These are phyloP conservation scores for Achatina immaculata DNA, from an alignment of 1,140 invertebrate species.

Conservation along the genomic window DNA sequence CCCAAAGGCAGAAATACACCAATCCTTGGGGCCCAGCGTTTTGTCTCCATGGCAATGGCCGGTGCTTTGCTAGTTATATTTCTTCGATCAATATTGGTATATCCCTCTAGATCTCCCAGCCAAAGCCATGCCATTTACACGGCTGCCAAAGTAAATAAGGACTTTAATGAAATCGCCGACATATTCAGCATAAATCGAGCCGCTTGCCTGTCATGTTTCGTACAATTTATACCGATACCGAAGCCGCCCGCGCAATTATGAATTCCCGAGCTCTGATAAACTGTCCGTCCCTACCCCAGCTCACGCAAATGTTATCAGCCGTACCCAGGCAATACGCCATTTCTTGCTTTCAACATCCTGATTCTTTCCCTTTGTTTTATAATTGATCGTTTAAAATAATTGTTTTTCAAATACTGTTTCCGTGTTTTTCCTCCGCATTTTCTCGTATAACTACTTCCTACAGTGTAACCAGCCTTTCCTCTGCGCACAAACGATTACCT, in stretches of 20 bases:
- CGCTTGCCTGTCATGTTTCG: conserved; percentile 15
- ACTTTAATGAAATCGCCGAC: conserved; percentile 33
- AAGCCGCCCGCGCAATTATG: conserved; percentile 20
- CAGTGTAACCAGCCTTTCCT: too few relatives aligned
- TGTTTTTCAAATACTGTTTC: too few relatives aligned
- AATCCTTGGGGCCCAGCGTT: not conserved
- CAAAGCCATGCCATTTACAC: conserved; percentile 20
- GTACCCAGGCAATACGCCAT: not conserved
- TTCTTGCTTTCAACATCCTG: not conserved
- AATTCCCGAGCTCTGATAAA: not conserved
- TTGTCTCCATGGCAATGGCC: conserved; percentile 24
- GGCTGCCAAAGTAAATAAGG: conserved; percentile 34
- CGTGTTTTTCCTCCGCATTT: too few relatives aligned
- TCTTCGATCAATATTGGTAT: conserved; percentile 2
- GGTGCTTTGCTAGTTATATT: not conserved
- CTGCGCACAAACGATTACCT: too few relatives aligned
- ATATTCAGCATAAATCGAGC: conserved; percentile 32
- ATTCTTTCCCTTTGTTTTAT: too few relatives aligned
- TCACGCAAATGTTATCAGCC: too few relatives aligned
- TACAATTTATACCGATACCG: conserved; percentile 9
- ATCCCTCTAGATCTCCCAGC: conserved; percentile 4
- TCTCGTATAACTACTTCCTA: too few relatives aligned
- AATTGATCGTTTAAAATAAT: too few relatives aligned
- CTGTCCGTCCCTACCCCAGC: not conserved
- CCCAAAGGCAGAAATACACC: not conserved